phyloP scores from a whole-genome alignment of 2,797 vertebrate species.

The Vipera ursinii region DNA sequence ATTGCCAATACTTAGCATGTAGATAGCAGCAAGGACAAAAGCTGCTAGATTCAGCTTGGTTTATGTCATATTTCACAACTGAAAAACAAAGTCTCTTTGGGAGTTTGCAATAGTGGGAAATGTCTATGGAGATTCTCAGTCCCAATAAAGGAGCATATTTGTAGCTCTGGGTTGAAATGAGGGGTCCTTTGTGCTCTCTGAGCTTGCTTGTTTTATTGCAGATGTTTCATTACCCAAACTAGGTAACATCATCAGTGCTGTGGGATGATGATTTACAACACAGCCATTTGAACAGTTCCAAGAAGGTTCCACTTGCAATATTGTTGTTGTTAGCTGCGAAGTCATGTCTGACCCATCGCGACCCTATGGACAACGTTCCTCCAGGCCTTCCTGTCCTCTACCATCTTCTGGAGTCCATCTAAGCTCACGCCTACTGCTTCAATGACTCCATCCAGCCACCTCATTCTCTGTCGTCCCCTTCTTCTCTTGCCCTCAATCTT shows the following conservation, averaged over 20 bases:
- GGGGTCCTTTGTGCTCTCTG: background rate
- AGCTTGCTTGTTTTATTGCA: too few relatives aligned
- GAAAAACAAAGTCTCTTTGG: slow-evolving; percentile 31
- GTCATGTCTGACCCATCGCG: too few relatives aligned
- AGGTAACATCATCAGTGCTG: background rate
- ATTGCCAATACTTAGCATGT: slow-evolving; percentile 17
- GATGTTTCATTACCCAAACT: too few relatives aligned
- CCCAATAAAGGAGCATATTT: background rate
- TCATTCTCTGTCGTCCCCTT: too few relatives aligned
- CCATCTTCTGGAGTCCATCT: too few relatives aligned
- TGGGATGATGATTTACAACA: background rate
- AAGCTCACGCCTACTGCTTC: too few relatives aligned
- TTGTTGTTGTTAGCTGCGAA: background rate
- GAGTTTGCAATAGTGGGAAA: slow-evolving; percentile 7
- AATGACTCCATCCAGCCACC: too few relatives aligned
- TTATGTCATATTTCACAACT: slow-evolving; percentile 56
- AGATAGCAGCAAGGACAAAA: slow-evolving; percentile 53
- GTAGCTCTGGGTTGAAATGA: background rate
- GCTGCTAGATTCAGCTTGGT: slow-evolving; percentile 36
- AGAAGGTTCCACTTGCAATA: background rate
- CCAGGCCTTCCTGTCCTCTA: too few relatives aligned
- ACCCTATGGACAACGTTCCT: too few relatives aligned
- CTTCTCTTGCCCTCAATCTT: too few relatives aligned
- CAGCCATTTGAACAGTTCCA: background rate
- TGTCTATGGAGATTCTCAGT: background rate